phyloP scores from a whole-genome alignment of 1,140 invertebrate genomes.

The Adoxophyes honmai region DNA sequence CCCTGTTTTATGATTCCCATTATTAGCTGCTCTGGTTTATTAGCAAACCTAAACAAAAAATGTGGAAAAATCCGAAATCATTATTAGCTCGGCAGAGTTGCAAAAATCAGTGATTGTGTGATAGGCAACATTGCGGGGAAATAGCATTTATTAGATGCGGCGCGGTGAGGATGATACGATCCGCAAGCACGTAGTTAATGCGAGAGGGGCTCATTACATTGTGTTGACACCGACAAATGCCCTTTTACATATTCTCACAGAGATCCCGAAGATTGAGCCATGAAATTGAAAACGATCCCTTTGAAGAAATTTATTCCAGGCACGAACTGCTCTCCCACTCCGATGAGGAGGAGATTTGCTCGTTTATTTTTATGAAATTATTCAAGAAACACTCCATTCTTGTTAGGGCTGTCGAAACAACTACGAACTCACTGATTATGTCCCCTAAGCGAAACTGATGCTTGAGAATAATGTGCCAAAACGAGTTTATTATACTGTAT shows the following conservation, averaged over 20 bases:
- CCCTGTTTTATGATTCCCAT: constrained; percentile 7
- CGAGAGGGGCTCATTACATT: constrained; percentile 66
- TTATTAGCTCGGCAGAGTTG: not conserved
- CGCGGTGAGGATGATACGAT: constrained; percentile 20
- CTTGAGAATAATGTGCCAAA: not conserved
- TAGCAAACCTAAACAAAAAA: not conserved
- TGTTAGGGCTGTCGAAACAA: constrained; percentile 26
- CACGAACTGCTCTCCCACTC: constrained; percentile 69
- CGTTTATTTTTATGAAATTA: constrained; percentile 77
- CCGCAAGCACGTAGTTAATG: constrained; percentile 49
- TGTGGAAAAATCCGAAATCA: not conserved
- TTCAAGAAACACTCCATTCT: constrained; percentile 51
- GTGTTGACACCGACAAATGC: constrained; percentile 75
- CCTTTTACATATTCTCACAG: constrained; percentile 73
- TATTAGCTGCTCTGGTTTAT: constrained; percentile 6
- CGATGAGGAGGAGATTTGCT: constrained; percentile 67
- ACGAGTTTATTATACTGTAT: too few species aligned
- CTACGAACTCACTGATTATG: constrained; percentile 5
- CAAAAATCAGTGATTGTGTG: not conserved
- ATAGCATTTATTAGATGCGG: not conserved
- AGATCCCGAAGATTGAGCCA: constrained; percentile 75
- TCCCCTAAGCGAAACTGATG: not conserved
- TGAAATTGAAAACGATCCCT: constrained; percentile 76
- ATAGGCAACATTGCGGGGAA: not conserved
- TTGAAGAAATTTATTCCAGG: constrained; percentile 75